Conservation (phyloP, 2,797 vertebrate species). For the Pelodytes ibericus region DNA sequence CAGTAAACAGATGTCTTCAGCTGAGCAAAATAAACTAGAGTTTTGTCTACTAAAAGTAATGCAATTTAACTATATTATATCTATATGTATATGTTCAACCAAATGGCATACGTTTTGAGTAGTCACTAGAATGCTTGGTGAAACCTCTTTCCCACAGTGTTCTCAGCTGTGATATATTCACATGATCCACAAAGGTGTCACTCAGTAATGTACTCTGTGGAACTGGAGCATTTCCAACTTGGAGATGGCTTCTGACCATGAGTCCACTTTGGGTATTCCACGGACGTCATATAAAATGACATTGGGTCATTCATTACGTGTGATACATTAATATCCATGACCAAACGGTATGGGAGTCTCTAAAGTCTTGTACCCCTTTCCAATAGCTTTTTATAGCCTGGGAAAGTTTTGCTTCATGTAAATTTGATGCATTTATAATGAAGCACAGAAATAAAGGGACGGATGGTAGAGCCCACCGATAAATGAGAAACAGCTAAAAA, state of each 20-base stretch:
- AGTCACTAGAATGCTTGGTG: neutral
- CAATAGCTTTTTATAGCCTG: conserved; percentile 12
- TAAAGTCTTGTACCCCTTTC: neutral
- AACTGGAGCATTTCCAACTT: conserved; percentile 30
- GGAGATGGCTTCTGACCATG: conserved; percentile 32
- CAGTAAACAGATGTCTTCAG: neutral
- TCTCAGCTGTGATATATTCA: conserved; percentile 4
- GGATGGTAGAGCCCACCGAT: neutral
- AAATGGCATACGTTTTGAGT: neutral
- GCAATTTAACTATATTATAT: neutral
- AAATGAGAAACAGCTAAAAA: neutral
- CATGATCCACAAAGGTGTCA: conserved; percentile 24
- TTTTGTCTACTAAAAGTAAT: neutral
- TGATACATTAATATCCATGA: conserved; percentile 31
- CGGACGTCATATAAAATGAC: conserved; percentile 36
- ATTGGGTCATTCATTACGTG: conserved; percentile 39
- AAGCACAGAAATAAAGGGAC: neutral
- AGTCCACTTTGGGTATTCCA: conserved; percentile 23
- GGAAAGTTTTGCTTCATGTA: conserved; percentile 14
- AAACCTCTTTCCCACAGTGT: conserved; percentile 22
- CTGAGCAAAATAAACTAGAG: neutral
- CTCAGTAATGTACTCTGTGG: conserved; percentile 4
- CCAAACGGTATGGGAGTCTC: conserved; percentile 1
- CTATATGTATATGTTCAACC: neutral
- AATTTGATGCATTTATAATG: neutral